Percentiles rank a stretch among this genome's conserved stretches.
Evolutionary conservation across 53 echinoderm and acorn worm species (phyloP).

Genomic region (Mesocentrotus franciscanus): DNA sequence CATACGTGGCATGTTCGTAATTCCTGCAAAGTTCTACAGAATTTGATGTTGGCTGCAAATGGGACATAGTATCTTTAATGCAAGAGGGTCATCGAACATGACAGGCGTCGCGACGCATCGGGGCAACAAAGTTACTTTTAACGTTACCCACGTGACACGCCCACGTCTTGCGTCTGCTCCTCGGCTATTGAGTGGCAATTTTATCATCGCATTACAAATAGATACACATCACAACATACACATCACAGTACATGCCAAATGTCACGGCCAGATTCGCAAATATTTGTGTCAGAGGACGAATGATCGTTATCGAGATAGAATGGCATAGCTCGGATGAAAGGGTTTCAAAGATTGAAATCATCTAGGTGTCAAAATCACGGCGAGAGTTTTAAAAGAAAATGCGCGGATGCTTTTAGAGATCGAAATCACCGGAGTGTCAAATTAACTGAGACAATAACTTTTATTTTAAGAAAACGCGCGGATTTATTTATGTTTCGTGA

Average conservation of each 20-base stretch:
- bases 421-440: background rate
- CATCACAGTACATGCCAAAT: background rate
- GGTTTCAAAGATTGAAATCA: no score
- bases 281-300: background rate
- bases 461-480: background rate
- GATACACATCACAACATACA: background rate
- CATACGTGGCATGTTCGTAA: no score
- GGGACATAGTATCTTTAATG: no score
- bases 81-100: background rate
- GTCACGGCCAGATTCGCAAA: background rate
- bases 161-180: background rate
- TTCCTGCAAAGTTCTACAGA: no score
- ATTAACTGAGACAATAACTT: background rate
- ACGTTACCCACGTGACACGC: background rate
- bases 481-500: background rate
- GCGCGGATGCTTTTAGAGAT: background rate
- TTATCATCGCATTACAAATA: background rate
- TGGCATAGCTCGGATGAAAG: background rate
- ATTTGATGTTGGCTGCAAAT: no score
- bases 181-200: conserved; percentile 3
- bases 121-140: background rate
- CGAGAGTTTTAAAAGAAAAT: no score
- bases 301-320: background rate
- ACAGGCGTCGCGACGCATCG: background rate
- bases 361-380: no score